Percentiles rank a stretch among this genome's conserved stretches.
Conservation (phyloP, 2,113 vertebrate species). For the Festucalex cinctus region DNA sequence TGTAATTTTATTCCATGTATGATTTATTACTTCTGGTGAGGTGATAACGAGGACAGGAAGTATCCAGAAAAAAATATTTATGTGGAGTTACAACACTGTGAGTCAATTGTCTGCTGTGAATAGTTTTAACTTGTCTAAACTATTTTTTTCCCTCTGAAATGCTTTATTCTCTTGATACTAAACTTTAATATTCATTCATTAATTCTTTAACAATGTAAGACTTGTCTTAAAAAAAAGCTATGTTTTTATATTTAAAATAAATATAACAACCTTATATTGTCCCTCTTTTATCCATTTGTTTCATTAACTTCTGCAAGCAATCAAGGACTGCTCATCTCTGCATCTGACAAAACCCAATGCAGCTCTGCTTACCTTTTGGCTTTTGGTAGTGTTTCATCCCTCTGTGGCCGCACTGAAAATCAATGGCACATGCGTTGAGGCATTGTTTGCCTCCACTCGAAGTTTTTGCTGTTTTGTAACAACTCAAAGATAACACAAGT, state of each 20-base stretch:
- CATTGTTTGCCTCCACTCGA: not conserved
- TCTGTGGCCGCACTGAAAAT: no score
- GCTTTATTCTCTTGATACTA: no score
- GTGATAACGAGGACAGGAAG: not conserved
- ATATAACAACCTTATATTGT: no score
- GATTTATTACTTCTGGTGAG: constrained; percentile 1
- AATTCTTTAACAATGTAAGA: no score
- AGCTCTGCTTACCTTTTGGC: not conserved
- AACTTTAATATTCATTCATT: no score
- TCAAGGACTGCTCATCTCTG: no score
- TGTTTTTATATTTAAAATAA: no score
- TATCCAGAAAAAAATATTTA: not conserved
- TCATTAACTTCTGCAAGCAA: no score
- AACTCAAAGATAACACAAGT: not conserved
- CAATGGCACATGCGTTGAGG: not conserved
- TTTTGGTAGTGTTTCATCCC: not conserved
- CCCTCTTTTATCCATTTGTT: no score
- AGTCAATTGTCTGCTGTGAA: not conserved
- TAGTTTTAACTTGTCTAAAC: no score
- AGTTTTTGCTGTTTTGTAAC: not conserved
- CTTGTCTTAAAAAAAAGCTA: no score
- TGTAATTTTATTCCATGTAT: not conserved
- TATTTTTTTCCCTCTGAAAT: no score
- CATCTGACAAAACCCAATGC: not conserved
- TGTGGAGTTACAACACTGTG: not conserved